Evolutionary conservation across 2,797 vertebrate genomes (phyloP).

Genomic region (Pelobates cultripes): DNA sequence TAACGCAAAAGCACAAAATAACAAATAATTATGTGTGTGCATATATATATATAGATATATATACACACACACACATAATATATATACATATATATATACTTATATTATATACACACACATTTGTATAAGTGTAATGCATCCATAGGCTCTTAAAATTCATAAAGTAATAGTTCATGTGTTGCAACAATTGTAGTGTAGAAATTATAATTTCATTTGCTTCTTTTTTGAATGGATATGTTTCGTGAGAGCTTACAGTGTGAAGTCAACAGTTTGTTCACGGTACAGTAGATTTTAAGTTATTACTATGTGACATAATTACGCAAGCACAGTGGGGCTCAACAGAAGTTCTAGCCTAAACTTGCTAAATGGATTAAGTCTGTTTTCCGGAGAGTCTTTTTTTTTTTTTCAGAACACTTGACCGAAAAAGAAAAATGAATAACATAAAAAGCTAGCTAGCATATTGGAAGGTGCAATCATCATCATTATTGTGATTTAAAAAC

Average conservation of each 20-base stretch:
- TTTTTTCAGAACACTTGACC: conserved; percentile 51
- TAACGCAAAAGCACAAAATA: too few relatives aligned
- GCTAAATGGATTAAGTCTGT: conserved; percentile 64
- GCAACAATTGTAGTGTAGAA: neutral
- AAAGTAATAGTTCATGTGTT: too few relatives aligned
- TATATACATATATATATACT: too few relatives aligned
- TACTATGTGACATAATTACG: conserved; percentile 64
- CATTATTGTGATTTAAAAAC: neutral
- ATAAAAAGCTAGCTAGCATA: neutral
- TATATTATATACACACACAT: too few relatives aligned
- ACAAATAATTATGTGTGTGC: too few relatives aligned
- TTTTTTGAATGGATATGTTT: conserved; percentile 24
- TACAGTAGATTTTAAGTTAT: conserved; percentile 56
- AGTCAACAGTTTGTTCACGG: conserved; percentile 46
- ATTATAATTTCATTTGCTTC: neutral
- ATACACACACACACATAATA: too few relatives aligned
- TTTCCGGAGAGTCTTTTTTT: conserved; percentile 31
- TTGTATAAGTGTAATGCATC: too few relatives aligned
- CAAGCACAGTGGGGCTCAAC: conserved; percentile 60
- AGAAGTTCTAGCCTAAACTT: conserved; percentile 65
- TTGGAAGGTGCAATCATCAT: neutral
- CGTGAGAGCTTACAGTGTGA: conserved; percentile 34
- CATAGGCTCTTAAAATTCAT: too few relatives aligned
- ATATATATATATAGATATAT: too few relatives aligned
- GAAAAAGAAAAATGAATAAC: neutral